A percentile compares a stretch with the other conserved stretches of the same genome.
Conservation (phyloP, 2,888 invertebrate species). For the Orthonychiurus folsomi region DNA sequence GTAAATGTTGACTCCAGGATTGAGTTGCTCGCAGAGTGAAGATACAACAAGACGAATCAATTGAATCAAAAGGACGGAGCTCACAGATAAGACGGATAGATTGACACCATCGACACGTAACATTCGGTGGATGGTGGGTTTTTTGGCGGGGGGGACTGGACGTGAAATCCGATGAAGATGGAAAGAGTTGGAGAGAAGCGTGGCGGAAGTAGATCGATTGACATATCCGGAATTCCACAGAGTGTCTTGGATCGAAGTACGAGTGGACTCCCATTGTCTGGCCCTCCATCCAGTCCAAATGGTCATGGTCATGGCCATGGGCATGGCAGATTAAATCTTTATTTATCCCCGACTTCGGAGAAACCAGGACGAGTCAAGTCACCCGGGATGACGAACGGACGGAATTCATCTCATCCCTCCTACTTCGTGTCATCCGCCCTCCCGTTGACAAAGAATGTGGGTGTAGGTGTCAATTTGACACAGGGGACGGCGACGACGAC, state of each 20-base stretch:
- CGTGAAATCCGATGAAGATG: no score
- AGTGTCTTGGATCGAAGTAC: background rate
- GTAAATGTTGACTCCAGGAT: no score
- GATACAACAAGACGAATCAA: no score
- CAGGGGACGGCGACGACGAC: no score
- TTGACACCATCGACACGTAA: no score
- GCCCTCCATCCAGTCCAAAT: background rate
- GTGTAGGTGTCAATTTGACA: background rate
- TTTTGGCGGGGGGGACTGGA: no score
- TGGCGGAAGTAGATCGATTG: background rate
- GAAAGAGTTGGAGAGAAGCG: no score
- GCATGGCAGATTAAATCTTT: background rate
- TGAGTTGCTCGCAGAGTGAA: no score
- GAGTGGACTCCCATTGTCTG: background rate
- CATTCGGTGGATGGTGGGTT: no score
- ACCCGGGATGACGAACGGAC: background rate
- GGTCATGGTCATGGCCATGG: no score
- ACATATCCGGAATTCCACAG: background rate
- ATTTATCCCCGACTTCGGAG: background rate
- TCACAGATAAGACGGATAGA: no score
- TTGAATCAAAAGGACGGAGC: no score
- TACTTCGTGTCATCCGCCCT: background rate
- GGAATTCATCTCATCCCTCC: background rate
- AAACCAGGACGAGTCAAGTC: background rate
- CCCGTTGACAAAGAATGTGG: background rate